Evolutionary conservation across 2,888 invertebrate species (phyloP).

Genomic region (Drosophila putrida): DNA sequence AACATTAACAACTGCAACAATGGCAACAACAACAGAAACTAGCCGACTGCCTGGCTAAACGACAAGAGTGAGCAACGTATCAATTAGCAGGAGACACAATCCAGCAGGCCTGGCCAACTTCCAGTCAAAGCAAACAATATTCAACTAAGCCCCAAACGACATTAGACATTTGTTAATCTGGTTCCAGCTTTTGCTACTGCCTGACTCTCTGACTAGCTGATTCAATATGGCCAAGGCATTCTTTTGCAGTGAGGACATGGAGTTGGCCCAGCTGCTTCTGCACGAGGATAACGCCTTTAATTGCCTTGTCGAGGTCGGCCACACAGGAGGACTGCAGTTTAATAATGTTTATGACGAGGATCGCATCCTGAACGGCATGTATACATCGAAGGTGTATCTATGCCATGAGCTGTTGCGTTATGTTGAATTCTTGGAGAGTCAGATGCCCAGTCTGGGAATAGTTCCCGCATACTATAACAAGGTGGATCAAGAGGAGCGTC

Average conservation of each 20-base stretch:
- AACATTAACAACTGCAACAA: conserved; percentile 21
- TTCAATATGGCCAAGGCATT: conserved; percentile 62
- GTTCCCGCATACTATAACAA: conserved; percentile 55
- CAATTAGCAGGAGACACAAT: conserved; percentile 63
- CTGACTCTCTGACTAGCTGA: neutral
- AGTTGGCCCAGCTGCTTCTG: conserved; percentile 76
- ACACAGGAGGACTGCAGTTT: conserved; percentile 80
- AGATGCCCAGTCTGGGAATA: conserved; percentile 57
- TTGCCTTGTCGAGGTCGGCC: conserved; percentile 78
- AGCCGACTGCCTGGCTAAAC: conserved; percentile 7
- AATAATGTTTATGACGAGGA: conserved; percentile 68
- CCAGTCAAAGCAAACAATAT: conserved; percentile 24
- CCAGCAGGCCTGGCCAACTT: conserved; percentile 13
- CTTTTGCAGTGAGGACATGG: conserved; percentile 83
- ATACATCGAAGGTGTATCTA: conserved; percentile 51
- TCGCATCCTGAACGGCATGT: conserved; percentile 62
- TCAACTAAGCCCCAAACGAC: conserved; percentile 1
- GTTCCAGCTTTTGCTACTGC: conserved; percentile 6
- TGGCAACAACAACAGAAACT: conserved; percentile 21
- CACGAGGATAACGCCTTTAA: conserved; percentile 81
- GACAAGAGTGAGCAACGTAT: conserved; percentile 52
- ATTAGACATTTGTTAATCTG: conserved; percentile 1
- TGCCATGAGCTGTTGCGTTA: conserved; percentile 74
- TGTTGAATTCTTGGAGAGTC: conserved; percentile 55
- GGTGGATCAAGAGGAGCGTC: conserved; percentile 65